Evolutionary conservation across 1,140 invertebrate genomes (phyloP), one percentile per base, ranked within the genome.

Genomic region (Frieseomelitta varia): DNA sequence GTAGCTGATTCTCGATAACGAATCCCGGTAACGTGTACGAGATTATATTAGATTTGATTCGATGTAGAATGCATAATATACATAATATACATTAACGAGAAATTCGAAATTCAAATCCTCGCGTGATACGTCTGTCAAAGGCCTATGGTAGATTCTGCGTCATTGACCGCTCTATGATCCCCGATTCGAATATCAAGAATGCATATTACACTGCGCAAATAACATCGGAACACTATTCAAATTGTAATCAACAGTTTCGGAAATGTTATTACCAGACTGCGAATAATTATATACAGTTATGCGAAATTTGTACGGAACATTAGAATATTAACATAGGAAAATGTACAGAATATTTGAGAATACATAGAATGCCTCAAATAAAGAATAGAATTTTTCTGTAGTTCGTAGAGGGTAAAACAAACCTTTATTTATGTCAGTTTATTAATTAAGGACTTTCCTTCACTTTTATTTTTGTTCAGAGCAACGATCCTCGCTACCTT

Each of bases 61-160:
- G 39, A 53, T 47, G 39, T 63, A 55, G 69, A 47, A 65, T n/a
- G 8, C 15, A 17, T 53, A 47, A 47, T 47, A 24, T 53, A 58
- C 15, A 17, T 53, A 47, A 47, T 47, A 24, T 53, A 58, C 47
- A 34, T 81, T 65, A 39, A 34, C 75, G 30, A 14, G 51, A 24
- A 77, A 82, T 76, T 8, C 51, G 53, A 56, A 68, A 77, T 82
- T 51, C 69, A 67, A 75, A 55, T 63, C 39, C 51, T 82, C 19
- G 30, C 81, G n/a, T 82, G 81, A 82, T 56, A 76, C 12, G 61
- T 58, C 21, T 82, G 39, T 82, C 34, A 82, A 74, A 53, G 15
- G 15, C 11, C 10, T 51, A 2, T 34, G 19, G 14, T 12, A 2
- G 15, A 34, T 68, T 19, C n/a, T 47, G 11, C n/a, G 30, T 21